Evolutionary conservation across 92 coral and sea anemone species (phyloP), one percentile per base, ranked within the genome.

Genomic region (Actinernus sp.): DNA sequence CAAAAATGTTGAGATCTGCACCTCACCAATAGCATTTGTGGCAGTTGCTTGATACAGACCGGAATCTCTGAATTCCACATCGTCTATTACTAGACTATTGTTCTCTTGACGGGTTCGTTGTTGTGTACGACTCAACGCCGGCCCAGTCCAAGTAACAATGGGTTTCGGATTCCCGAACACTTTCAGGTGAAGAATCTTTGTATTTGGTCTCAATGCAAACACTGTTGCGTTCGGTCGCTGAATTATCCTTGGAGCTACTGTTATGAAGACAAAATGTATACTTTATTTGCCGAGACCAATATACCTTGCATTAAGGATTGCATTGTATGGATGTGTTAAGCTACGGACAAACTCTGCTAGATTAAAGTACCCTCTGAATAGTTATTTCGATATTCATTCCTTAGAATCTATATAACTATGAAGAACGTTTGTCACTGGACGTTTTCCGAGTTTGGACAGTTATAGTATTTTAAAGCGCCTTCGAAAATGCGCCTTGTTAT

Each of bases 221-320:
- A 49, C 74, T 50, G 38, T 50, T 20, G 74, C 23, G 16, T 66
- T 34, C 13, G 61, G 74, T 25, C 39, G 23, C 25, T 33, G 31
- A 3, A n/a, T 22, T 21, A 66, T 39, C 36, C n/a, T 32, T 30
- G 74, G 74, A 16, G 49, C 49, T 1, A 66, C 74, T 65, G 41
- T 12, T 31, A 55, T 36, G 41, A 7, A 14, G 14, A 36, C 7
- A 36, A 36, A 36, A 36, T 7, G 41, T n/a, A n/a, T n/a, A n/a
- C n/a, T n/a, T n/a, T n/a, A n/a, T n/a, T n/a, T n/a, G n/a, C n/a
- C n/a, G n/a, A n/a, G n/a, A n/a, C n/a, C n/a, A n/a, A n/a, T n/a
- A n/a, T n/a, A n/a, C n/a, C n/a, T n/a, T n/a, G n/a, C n/a, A n/a
- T n/a, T n/a, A n/a, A n/a, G n/a, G n/a, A n/a, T n/a, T n/a, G n/a